Conservation (phyloP, 2,113 vertebrate genomes). For the Oreochromis niloticus region DNA sequence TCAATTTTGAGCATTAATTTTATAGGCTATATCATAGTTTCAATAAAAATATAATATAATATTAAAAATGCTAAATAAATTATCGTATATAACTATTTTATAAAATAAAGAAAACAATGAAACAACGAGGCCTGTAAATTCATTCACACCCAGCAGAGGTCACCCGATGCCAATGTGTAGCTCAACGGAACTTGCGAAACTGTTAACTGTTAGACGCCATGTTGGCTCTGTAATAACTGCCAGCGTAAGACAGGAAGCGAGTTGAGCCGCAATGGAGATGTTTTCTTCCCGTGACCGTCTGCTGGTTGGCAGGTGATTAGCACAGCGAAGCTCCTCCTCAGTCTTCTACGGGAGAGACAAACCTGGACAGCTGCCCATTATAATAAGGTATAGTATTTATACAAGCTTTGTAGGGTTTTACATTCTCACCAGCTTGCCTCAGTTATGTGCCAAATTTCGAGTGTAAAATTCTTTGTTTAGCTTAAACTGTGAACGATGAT, state of each 20-base stretch:
- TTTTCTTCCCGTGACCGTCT: conserved; percentile 36
- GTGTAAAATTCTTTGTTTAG: neutral
- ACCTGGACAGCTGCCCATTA: neutral
- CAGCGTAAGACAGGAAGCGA: neutral
- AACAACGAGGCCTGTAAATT: neutral
- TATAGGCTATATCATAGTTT: neutral
- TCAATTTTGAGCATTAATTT: neutral
- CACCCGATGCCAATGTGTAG: neutral
- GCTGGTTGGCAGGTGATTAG: conserved; percentile 54
- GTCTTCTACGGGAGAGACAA: neutral
- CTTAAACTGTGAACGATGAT: neutral
- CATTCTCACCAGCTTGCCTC: neutral
- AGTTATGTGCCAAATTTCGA: neutral
- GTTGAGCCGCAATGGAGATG: conserved; percentile 46
- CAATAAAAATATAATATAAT: neutral
- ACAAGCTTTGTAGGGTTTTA: neutral
- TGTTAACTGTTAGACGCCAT: conserved; percentile 7
- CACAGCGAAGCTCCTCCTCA: conserved; percentile 25
- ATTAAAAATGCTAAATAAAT: neutral
- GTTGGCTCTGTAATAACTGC: conserved; percentile 8
- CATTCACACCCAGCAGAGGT: conserved; percentile 17
- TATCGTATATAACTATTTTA: neutral
- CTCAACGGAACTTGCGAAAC: conserved; percentile 7
- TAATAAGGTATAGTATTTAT: conserved; percentile 20
- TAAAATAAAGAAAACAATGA: neutral